Percentiles rank a stretch among this genome's conserved stretches.
These are phyloP conservation scores for Xiphophorus birchmanni DNA, from an alignment of 2,797 vertebrate genomes.

Conservation along the genomic window DNA sequence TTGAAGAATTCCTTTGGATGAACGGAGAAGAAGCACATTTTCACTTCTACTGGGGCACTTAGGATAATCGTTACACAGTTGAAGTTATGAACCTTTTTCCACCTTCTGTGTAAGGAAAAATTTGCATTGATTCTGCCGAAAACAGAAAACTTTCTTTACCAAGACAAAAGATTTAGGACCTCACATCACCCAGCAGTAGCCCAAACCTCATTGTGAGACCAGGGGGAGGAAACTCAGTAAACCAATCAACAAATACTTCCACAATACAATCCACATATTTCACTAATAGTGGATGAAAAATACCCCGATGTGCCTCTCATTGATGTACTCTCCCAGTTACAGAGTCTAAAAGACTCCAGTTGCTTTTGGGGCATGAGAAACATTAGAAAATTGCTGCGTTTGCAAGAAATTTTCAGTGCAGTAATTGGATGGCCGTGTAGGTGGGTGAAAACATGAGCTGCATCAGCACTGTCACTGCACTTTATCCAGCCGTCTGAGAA, in stretches of 20 bases:
- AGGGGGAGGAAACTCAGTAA: conserved; percentile 22
- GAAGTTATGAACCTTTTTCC: too few relatives aligned
- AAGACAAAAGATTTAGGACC: not conserved
- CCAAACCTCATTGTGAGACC: not conserved
- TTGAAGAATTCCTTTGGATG: not conserved
- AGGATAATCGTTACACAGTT: not conserved
- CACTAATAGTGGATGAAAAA: conserved; percentile 53
- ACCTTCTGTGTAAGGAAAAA: not conserved
- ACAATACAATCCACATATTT: conserved; percentile 48
- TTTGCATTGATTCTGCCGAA: not conserved
- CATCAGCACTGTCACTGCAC: conserved; percentile 35
- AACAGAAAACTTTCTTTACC: not conserved
- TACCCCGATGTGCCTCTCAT: conserved; percentile 28
- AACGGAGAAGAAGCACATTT: not conserved
- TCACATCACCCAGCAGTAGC: not conserved
- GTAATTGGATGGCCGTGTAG: conserved; percentile 59
- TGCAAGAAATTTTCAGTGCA: conserved; percentile 50
- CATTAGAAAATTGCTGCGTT: conserved; percentile 51
- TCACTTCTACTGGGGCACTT: not conserved
- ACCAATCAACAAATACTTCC: conserved; percentile 41
- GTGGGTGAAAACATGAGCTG: conserved; percentile 39
- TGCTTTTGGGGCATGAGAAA: conserved; percentile 29
- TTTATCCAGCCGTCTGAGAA: conserved; percentile 8
- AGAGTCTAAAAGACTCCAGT: conserved; percentile 28
- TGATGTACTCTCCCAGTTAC: conserved; percentile 26